Base-by-base conservation (phyloP, 2,888 invertebrate genomes). In the Pterostichus niger region DNA sequence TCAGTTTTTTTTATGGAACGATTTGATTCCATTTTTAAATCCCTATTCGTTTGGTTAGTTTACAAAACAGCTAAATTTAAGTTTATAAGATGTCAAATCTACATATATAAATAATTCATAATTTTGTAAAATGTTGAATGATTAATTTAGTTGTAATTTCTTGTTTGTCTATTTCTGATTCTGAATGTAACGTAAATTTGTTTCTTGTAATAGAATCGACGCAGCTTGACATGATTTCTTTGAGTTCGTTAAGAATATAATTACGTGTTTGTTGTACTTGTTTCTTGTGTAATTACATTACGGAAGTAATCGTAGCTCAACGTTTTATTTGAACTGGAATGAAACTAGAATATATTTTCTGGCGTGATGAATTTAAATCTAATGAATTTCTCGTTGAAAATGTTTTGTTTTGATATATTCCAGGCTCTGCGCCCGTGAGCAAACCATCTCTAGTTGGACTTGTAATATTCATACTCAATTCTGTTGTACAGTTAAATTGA, bases 401-500 rank as follows among this genome's bases (percentile, higher is more conserved):
- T 4, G 40, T 6, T 40, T 5, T 49, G 17, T 56, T 56, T 56
- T 56, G 5, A 4, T 3, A 9, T 56, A 17, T 71, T 71, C 0
- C 24, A 71, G 68, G 68, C 68, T 24, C 15, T 40, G 68, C 40
- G 10, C 10, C 13, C 44, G 17, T 17, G 44, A 71, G 13, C 17
- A 71, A 13, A 71, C 40, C 68, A 71, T 71, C 68, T 15, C 10
- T 71, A 44, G 68, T 17, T 7, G 15, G 40, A 13, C 0, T 71
- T 40, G 9, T 71, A 10, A 13, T 40, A 44, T 7, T 71, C 3
- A 10, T 44, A 40, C 15, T 71, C 17, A 40, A 44, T 71, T 46
- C 15, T 71, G 68, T 71, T 71, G 68, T 71, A 44, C 68, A 71
- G 68, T 10, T 71, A 71, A 71, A 40, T 44, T 17, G 56, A 71